Evolutionary conservation across 92 coral and sea anemone genomes (phyloP), one percentile per base, ranked within the genome.

Genomic region (Epizoanthus illoricatus): DNA sequence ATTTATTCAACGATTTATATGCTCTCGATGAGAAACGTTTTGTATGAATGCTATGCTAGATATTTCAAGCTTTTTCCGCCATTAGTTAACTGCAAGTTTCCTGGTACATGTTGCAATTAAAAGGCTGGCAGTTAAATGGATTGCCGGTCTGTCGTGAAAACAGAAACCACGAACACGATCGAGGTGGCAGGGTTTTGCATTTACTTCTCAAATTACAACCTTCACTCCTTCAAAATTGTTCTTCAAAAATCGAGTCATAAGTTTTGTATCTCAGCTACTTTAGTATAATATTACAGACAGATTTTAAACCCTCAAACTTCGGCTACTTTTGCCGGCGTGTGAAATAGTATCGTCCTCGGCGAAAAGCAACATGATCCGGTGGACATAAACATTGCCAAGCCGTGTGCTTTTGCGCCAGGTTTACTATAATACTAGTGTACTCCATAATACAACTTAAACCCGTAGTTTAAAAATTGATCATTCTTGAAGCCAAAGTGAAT

Each of bases 381-480:
- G 15, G 56, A 41, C 68, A 65, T 65, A 65, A 65, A 8, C 42
- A 10, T 23, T 3, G 15, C 70, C 23, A 40, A 65, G 7, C 15
- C 40, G 13, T 65, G 42, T 40, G 1, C 33, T 23, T 23, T 69
- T 28, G 69, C 16, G 81, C 16, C 13, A 21, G 20, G 42, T 59
- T 39, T 12, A 40, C 33, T 49, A 59, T 56, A 28, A 76, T 40
- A 10, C 20, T 60, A 39, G 56, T 18, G 28, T 23, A 45, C 57
- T 45, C 60, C 65, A 41, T 59, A 61, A 15, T 76, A 62, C 71
- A 78, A 70, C 49, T 17, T 54, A 78, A 64, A 43, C 45, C 42
- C 56, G 47, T 20, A 43, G 81, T 64, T 42, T 52, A 78, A 78
- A 68, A 78, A 64, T 64, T 64, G 67, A 78, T 78, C 43, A 60